phyloP scores from a whole-genome alignment of 1,140 invertebrate species.

The Triops cancriformis region DNA sequence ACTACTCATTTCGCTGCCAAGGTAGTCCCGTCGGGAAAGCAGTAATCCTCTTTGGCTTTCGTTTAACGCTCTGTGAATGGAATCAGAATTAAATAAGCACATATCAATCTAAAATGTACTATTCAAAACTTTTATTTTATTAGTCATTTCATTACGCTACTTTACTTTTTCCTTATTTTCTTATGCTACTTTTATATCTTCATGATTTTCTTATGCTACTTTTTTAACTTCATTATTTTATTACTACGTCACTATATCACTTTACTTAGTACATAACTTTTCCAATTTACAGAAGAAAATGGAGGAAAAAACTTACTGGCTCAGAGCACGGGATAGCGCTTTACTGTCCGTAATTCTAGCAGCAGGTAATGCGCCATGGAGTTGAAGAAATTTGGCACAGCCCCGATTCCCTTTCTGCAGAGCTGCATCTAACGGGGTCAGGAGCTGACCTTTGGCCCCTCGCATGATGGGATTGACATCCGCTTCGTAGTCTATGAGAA shows the following conservation, averaged over 20 bases:
- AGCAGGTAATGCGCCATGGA: constrained; percentile 75
- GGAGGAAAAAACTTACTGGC: constrained; percentile 20
- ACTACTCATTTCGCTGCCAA: constrained; percentile 18
- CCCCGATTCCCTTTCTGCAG: constrained; percentile 72
- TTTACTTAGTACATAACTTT: no score
- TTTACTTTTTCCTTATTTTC: no score
- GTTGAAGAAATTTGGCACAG: constrained; percentile 84
- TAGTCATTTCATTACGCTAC: background rate
- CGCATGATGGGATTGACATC: constrained; percentile 73
- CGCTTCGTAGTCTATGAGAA: constrained; percentile 68
- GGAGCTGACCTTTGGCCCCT: constrained; percentile 65
- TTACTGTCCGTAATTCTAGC: constrained; percentile 49
- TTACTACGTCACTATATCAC: background rate
- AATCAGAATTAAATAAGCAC: no score
- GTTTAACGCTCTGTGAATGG: constrained; percentile 4
- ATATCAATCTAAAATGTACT: no score
- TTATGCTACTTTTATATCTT: background rate
- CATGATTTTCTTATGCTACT: background rate
- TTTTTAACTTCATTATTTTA: no score
- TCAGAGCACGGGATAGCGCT: constrained; percentile 23
- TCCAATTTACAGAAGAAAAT: no score
- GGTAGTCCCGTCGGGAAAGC: constrained; percentile 2
- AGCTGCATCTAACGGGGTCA: constrained; percentile 86
- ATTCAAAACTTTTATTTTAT: background rate
- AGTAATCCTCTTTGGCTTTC: constrained; percentile 21